Conservation (phyloP, 2,797 vertebrate genomes). For the Typhlichthys eigenmanni region DNA sequence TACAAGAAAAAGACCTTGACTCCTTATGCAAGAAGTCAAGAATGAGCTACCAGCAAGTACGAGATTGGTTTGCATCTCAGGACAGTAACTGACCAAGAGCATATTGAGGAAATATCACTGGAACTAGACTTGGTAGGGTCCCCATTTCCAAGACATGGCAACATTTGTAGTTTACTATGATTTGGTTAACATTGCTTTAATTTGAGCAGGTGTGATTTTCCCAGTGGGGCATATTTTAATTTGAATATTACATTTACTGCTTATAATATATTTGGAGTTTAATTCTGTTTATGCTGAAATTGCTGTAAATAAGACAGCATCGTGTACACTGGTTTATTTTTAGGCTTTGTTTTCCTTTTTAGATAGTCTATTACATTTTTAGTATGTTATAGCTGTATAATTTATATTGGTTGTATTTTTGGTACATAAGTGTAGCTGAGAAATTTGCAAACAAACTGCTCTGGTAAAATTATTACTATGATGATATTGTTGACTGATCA, state of each 20-base stretch:
- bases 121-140: slow-evolving; percentile 36
- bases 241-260: slow-evolving; percentile 64
- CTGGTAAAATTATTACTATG: slow-evolving; percentile 40
- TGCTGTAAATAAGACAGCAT: slow-evolving; percentile 67
- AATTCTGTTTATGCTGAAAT: slow-evolving; percentile 61
- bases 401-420: slow-evolving; percentile 66
- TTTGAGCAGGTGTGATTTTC: slow-evolving; percentile 55
- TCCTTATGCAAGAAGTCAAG: slow-evolving; percentile 83
- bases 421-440: slow-evolving; percentile 64
- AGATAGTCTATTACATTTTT: slow-evolving; percentile 57
- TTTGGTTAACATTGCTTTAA: slow-evolving; percentile 72
- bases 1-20: slow-evolving; percentile 84
- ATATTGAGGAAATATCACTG: slow-evolving; percentile 69
- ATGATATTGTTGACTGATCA: slow-evolving; percentile 55
- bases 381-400: slow-evolving; percentile 68
- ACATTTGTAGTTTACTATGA: slow-evolving; percentile 39
- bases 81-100: slow-evolving; percentile 73
- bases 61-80: slow-evolving; percentile 85
- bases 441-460: slow-evolving; percentile 46
- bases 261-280: slow-evolving; percentile 70
- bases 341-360: slow-evolving; percentile 55
- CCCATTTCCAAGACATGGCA: slow-evolving; percentile 38
- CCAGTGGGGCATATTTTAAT: slow-evolving; percentile 48
- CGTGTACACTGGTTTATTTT: slow-evolving; percentile 74
- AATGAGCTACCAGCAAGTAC: slow-evolving; percentile 85